Conservation (phyloP, 2,888 invertebrate genomes). For the Clistopyga incitator region DNA sequence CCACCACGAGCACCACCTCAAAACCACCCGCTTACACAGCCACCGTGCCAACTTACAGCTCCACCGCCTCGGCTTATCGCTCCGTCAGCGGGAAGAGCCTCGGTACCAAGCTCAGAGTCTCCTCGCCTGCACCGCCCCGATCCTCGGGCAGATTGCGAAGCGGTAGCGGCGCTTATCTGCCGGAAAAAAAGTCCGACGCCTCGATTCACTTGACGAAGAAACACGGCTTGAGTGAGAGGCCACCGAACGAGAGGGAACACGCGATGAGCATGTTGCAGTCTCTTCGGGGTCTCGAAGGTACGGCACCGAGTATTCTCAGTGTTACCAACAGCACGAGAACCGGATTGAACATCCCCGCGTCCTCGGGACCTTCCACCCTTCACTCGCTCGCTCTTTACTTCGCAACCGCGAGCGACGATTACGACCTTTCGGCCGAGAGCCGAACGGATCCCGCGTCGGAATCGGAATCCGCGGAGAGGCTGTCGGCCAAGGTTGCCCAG, state of each 20-base stretch:
- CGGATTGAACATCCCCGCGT: slow-evolving; percentile 90
- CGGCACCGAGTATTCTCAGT: slow-evolving; percentile 79
- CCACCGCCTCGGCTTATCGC: slow-evolving; percentile 64
- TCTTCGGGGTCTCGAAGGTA: slow-evolving; percentile 87
- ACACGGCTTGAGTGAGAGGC: slow-evolving; percentile 70
- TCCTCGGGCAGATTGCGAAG: slow-evolving; percentile 67
- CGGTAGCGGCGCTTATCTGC: slow-evolving; percentile 74
- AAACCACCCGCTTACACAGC: slow-evolving; percentile 75
- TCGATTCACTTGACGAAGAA: slow-evolving; percentile 69
- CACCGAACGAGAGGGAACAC: slow-evolving; percentile 87
- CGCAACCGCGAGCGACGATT: slow-evolving; percentile 88
- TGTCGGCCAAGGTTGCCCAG: slow-evolving; percentile 19
- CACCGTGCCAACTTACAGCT: slow-evolving; percentile 78
- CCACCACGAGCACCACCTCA: slow-evolving; percentile 72
- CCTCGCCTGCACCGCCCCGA: slow-evolving; percentile 34
- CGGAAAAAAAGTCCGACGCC: slow-evolving; percentile 73
- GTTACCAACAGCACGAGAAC: slow-evolving; percentile 85
- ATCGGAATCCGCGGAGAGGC: slow-evolving; percentile 37
- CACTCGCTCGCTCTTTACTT: slow-evolving; percentile 93
- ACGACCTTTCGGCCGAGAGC: slow-evolving; percentile 80
- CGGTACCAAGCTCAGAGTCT: slow-evolving; percentile 39
- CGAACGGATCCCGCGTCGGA: slow-evolving; percentile 73
- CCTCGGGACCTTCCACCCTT: slow-evolving; percentile 91
- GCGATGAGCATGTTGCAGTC: slow-evolving; percentile 90
- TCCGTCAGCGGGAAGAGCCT: slow-evolving; percentile 64